phyloP scores from a whole-genome alignment of 2,113 vertebrate genomes.

The Psettodes erumei region DNA sequence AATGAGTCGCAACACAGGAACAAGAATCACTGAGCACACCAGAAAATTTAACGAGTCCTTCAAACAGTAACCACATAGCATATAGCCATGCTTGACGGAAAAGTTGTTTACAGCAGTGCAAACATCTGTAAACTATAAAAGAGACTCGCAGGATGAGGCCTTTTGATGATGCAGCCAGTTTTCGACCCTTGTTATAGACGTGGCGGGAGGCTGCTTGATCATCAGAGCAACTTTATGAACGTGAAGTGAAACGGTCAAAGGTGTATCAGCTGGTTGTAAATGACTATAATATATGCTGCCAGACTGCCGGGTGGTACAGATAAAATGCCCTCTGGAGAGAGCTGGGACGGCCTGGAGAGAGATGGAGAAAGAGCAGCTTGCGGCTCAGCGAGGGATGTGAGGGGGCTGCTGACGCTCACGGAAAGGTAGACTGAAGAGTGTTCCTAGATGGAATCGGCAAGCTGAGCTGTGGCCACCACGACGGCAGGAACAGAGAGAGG shows the following conservation, averaged over 20 bases:
- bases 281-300: constrained; percentile 54
- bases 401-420: constrained; percentile 29
- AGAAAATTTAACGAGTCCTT: neutral
- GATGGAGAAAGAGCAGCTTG: constrained; percentile 47
- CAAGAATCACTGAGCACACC: neutral
- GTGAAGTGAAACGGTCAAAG: constrained; percentile 62
- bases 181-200: constrained; percentile 34
- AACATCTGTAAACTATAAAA: constrained; percentile 33
- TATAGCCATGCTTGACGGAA: neutral
- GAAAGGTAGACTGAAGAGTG: constrained; percentile 39
- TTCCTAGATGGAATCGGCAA: constrained; percentile 36
- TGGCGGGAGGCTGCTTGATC: constrained; percentile 42
- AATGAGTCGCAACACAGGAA: neutral
- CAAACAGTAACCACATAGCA: neutral
- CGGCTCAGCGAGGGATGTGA: constrained; percentile 22
- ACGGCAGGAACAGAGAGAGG: constrained; percentile 24
- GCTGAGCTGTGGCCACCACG: constrained; percentile 10
- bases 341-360: constrained; percentile 16
- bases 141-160: neutral
- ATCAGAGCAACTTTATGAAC: constrained; percentile 62
- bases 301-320: constrained; percentile 50
- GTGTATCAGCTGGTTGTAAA: constrained; percentile 67
- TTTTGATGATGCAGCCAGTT: constrained; percentile 38
- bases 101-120: constrained; percentile 11
- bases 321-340: constrained; percentile 60